Evolutionary conservation across 2,888 invertebrate genomes (phyloP).

Genomic region (Marasmarcha lunaedactyla): DNA sequence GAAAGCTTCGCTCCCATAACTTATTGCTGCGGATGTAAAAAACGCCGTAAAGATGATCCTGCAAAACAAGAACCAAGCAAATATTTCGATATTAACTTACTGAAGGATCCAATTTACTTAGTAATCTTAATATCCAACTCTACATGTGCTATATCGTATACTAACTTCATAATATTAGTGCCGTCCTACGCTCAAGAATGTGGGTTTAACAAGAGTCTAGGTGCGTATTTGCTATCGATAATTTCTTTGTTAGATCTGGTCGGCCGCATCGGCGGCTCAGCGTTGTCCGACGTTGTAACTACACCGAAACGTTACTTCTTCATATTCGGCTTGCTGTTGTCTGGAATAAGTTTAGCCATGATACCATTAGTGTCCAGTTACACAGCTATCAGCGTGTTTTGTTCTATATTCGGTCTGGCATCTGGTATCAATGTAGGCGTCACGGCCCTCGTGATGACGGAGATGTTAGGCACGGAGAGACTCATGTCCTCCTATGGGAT

Average conservation of each 20-base stretch:
- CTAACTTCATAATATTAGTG: constrained; percentile 85
- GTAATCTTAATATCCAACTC: constrained; percentile 87
- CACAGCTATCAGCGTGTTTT: constrained; percentile 74
- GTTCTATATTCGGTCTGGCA: constrained; percentile 83
- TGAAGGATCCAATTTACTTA: constrained; percentile 84
- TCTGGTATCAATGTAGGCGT: constrained; percentile 89
- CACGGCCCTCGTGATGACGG: constrained; percentile 89
- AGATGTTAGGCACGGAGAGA: constrained; percentile 86
- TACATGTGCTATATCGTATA: constrained; percentile 88
- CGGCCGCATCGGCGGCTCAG: constrained; percentile 87
- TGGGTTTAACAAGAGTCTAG: constrained; percentile 77
- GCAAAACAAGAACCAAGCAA: constrained; percentile 63
- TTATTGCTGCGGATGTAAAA: constrained; percentile 47
- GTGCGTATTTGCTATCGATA: constrained; percentile 81
- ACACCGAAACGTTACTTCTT: constrained; percentile 88
- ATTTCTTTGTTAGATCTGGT: constrained; percentile 85
- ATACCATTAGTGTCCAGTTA: constrained; percentile 79
- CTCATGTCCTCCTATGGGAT: constrained; percentile 89
- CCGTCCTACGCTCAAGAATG: constrained; percentile 81
- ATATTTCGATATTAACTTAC: constrained; percentile 79
- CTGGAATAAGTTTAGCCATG: constrained; percentile 79
- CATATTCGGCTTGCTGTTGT: constrained; percentile 80
- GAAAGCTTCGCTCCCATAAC: constrained; percentile 62
- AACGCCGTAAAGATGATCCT: constrained; percentile 39
- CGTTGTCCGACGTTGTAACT: constrained; percentile 80